Conservation (phyloP, 2,888 invertebrate genomes). For the Microplitis manilae region DNA sequence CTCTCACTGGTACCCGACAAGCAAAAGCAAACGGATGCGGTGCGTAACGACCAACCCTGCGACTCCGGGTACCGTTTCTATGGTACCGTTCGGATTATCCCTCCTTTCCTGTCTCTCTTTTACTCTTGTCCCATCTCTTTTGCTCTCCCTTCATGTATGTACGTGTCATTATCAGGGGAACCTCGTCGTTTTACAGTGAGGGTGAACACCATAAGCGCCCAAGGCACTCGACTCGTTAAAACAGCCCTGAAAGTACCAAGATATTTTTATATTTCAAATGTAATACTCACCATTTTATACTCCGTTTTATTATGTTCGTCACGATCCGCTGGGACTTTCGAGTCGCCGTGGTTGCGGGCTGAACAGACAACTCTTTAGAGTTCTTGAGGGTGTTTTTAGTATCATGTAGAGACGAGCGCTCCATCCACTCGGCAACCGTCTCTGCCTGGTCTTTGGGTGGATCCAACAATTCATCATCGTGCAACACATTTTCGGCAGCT, state of each 20-base stretch:
- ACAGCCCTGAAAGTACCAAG: constrained; percentile 20
- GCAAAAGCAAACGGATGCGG: constrained; percentile 33
- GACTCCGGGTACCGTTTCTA: constrained; percentile 66
- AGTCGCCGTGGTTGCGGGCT: constrained; percentile 45
- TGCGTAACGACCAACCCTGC: constrained; percentile 45
- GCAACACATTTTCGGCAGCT: constrained; percentile 61
- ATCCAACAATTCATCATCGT: constrained; percentile 59
- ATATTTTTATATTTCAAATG: constrained; percentile 20
- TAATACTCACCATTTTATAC: constrained; percentile 68
- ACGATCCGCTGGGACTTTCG: constrained; percentile 67
- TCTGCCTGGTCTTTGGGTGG: constrained; percentile 22
- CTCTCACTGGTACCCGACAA: constrained; percentile 17
- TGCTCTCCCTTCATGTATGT: constrained; percentile 41
- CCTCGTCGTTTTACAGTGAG: constrained; percentile 14
- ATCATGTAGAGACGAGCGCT: constrained; percentile 47
- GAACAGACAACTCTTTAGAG: constrained; percentile 26
- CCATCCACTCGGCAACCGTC: constrained; percentile 70
- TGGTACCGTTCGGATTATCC: constrained; percentile 64
- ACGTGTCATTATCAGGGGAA: constrained; percentile 41
- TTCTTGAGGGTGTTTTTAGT: constrained; percentile 29
- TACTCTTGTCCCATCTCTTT: constrained; percentile 19
- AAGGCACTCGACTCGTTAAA: constrained; percentile 23
- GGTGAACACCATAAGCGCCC: constrained; percentile 30
- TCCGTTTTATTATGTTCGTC: constrained; percentile 66
- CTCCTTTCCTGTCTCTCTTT: constrained; percentile 32